Evolutionary conservation across 2,113 vertebrate species (phyloP).

Genomic region (Gavialis gangeticus): DNA sequence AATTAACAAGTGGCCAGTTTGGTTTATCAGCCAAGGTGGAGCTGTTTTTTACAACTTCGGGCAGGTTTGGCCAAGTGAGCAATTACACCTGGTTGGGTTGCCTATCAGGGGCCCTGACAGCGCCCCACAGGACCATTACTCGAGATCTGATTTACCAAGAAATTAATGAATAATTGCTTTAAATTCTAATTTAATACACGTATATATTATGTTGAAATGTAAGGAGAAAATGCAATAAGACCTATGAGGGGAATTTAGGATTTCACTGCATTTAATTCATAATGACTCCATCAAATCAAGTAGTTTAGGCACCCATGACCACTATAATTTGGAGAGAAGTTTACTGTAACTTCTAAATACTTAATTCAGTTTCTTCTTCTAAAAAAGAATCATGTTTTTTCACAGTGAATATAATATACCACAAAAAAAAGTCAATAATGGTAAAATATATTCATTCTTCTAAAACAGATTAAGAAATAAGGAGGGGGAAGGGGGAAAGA

Average conservation of each 20-base stretch:
- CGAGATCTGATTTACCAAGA: neutral
- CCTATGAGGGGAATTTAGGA: neutral
- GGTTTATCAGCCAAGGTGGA: too few relatives aligned
- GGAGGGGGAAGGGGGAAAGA: neutral
- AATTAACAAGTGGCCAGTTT: neutral
- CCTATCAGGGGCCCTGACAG: too few relatives aligned
- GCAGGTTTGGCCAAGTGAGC: too few relatives aligned
- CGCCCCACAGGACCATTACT: neutral
- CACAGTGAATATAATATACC: neutral
- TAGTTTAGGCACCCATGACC: neutral
- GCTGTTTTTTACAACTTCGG: too few relatives aligned
- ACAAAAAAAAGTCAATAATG: neutral
- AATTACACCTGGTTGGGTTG: too few relatives aligned
- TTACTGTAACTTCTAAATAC: neutral
- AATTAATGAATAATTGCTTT: neutral
- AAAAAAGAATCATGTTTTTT: neutral
- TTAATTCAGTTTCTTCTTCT: neutral
- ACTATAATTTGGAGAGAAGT: neutral
- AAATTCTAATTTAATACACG: neutral
- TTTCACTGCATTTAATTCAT: neutral
- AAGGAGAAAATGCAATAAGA: neutral
- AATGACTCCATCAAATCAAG: neutral
- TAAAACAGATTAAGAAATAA: neutral
- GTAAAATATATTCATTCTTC: neutral
- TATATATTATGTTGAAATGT: fast-evolving